phyloP scores from a whole-genome alignment of 2,888 invertebrate species.

The Lasiommata megera region DNA sequence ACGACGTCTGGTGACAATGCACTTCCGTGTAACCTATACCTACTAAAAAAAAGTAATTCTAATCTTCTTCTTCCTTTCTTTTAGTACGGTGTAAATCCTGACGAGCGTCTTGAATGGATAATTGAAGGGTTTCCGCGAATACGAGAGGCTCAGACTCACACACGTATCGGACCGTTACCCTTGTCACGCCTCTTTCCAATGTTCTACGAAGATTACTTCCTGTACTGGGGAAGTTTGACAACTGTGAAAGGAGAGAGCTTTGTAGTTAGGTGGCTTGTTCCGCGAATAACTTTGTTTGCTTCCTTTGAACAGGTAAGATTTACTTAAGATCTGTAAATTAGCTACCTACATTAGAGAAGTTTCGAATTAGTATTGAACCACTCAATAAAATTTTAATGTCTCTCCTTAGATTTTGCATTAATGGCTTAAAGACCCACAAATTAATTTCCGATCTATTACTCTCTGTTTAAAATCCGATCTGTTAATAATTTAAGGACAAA shows the following conservation, averaged over 20 bases:
- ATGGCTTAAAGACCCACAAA: too few species aligned
- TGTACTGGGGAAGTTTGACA: constrained; percentile 83
- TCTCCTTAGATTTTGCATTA: too few species aligned
- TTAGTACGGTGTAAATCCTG: constrained; percentile 75
- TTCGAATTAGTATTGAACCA: too few species aligned
- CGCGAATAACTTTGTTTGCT: constrained; percentile 79
- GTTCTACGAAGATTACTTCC: constrained; percentile 83
- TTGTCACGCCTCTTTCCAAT: constrained; percentile 75
- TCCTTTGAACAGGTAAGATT: constrained; percentile 79
- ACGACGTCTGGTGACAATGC: too few species aligned
- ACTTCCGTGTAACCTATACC: too few species aligned
- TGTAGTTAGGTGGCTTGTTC: constrained; percentile 83
- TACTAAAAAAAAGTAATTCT: too few species aligned
- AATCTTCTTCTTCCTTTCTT: constrained; percentile 23
- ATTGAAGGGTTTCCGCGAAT: constrained; percentile 74
- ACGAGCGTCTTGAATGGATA: constrained; percentile 59
- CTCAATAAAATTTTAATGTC: too few species aligned
- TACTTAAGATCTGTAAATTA: neutral
- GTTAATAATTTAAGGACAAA: too few species aligned
- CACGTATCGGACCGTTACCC: constrained; percentile 72
- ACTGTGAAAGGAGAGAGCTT: constrained; percentile 62
- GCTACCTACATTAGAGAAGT: too few species aligned
- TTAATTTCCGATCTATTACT: too few species aligned
- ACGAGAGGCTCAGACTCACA: constrained; percentile 69
- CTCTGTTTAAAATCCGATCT: too few species aligned